Percentiles rank a stretch among this genome's conserved stretches.
These are phyloP conservation scores for Saccopteryx leptura DNA, from an alignment of 2,113 vertebrate genomes.

Conservation along the genomic window DNA sequence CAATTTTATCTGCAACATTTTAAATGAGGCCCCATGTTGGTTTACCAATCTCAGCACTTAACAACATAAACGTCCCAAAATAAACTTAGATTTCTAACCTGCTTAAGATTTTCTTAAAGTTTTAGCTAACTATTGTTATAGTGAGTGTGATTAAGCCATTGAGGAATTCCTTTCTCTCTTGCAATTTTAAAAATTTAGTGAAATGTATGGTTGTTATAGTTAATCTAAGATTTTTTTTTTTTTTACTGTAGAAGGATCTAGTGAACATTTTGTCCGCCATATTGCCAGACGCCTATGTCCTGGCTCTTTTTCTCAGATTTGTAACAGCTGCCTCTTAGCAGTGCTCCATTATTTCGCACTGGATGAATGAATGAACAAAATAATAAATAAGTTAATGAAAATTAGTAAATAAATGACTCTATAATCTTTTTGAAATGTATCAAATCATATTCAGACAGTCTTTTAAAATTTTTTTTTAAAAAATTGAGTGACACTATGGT, in stretches of 20 bases:
- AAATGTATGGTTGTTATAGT: background rate
- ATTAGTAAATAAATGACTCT: background rate
- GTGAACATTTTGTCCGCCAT: background rate
- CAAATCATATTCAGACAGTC: background rate
- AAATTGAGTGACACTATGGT: background rate
- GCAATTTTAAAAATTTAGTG: background rate
- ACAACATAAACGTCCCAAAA: background rate
- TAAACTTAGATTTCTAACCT: background rate
- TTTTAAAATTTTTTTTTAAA: conserved; percentile 17
- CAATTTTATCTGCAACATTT: background rate
- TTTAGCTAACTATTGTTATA: background rate
- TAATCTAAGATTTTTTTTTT: background rate
- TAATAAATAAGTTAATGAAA: background rate
- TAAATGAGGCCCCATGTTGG: background rate
- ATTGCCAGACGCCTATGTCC: accelerated
- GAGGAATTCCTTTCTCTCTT: background rate
- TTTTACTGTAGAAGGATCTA: background rate
- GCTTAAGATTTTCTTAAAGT: background rate
- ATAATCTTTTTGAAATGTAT: background rate
- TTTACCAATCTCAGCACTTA: background rate
- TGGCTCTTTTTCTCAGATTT: background rate
- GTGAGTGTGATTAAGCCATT: background rate
- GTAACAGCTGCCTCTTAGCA: background rate
- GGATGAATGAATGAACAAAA: background rate
- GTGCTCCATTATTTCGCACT: background rate